Evolutionary conservation across 2,113 vertebrate genomes (phyloP).

Genomic region (Grallaria varia): DNA sequence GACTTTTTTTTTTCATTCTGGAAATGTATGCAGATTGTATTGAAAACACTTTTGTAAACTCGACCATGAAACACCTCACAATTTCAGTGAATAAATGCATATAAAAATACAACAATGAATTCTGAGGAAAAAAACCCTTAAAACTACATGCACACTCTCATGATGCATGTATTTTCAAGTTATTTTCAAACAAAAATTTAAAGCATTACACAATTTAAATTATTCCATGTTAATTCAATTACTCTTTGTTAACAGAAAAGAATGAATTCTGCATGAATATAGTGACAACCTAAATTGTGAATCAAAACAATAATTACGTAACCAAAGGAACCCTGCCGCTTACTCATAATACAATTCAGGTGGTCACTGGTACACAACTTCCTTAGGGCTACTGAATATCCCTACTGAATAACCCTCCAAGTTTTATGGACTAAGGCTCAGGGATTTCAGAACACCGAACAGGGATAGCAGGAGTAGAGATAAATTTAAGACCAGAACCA

Average conservation of each 20-base stretch:
- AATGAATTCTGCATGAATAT: neutral
- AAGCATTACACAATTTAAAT: neutral
- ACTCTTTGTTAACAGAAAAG: neutral
- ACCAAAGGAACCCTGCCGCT: neutral
- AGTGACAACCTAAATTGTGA: neutral
- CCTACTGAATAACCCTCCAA: neutral
- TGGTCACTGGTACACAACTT: too few species aligned
- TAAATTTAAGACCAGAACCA: neutral
- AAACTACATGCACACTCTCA: neutral
- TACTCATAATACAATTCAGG: neutral
- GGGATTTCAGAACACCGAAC: neutral
- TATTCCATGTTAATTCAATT: too few species aligned
- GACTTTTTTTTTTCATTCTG: neutral
- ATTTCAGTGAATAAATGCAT: neutral
- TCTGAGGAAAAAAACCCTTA: neutral
- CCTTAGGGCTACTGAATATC: neutral
- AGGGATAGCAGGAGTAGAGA: neutral
- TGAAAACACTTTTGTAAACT: neutral
- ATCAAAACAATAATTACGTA: neutral
- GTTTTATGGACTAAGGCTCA: neutral
- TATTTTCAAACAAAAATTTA: neutral
- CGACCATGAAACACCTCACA: fast-evolving
- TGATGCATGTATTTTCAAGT: neutral
- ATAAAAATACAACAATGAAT: neutral
- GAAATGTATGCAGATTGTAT: neutral